Base-by-base conservation (phyloP, 2,797 vertebrate genomes). In the Lacerta agilis region DNA sequence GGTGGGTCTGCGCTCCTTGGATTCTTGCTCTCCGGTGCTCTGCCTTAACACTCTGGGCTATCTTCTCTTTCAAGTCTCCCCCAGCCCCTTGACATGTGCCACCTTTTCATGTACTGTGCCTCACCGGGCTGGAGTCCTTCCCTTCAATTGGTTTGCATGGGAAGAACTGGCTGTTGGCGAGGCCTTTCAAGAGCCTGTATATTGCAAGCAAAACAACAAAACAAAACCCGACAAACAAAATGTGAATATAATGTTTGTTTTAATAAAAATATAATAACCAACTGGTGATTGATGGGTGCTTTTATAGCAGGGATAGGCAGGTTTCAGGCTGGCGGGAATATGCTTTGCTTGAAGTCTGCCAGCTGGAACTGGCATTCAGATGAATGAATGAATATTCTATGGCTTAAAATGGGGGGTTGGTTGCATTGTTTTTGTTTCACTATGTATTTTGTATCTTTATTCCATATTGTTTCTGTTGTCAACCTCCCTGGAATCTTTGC, bases 241-340 rank as follows among this genome's bases (percentile, higher is more conserved):
- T 93, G 94, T 95, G 90, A 94, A 94, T 91, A 95, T 86, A 92
- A 92, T 92, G 82, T 92, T 89, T 0, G 5, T 96, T 95, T 96
- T 95, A 94, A 95, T 94, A 95, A 96, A 96, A 95, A 95, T 92
- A 64, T 92, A 25, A 85, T 88, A 93, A 86, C 73, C 58, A 66
- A n/a, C 10, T n/a, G 36, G 27, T 9, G 18, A 9, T 27, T 8
- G 43, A 11, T 2, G 2, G 4, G 23, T 69, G 7, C n/a, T 27
- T 27, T 36, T 29, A 36, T 15, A 18, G 18, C 49, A 55, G 61
- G 61, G 20, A 2, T 18, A 7, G 61, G 61, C 61, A 64, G 61
- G 20, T 7, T 64, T 64, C 23, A 64, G 61, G 61, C 61, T 64
- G 17, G 18, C 20, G 20, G 61, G 17, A 64, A 55, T 55, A 55